These are phyloP conservation scores for Leptocoma aspasia DNA, from an alignment of 2,113 vertebrate species.

Conservation along the genomic window DNA sequence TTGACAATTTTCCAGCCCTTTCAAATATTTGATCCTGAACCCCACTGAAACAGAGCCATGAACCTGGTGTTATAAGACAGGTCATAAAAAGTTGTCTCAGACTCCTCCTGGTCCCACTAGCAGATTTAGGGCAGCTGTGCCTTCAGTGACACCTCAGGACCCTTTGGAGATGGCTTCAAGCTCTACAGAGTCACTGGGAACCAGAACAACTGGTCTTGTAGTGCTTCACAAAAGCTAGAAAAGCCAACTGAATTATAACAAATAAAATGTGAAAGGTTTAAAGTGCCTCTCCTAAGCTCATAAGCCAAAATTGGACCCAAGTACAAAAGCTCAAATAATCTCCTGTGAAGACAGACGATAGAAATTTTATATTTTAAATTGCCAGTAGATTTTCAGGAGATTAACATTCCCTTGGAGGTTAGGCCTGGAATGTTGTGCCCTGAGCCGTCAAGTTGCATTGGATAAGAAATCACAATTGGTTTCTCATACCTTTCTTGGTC, in stretches of 20 bases:
- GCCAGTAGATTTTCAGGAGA: constrained; percentile 19
- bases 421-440: not conserved
- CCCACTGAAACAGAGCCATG: not conserved
- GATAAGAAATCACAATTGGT: not conserved
- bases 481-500: not conserved
- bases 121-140: not conserved
- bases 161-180: not conserved
- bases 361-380: constrained; percentile 32
- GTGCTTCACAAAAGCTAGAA: not conserved
- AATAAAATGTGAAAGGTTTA: constrained; percentile 1
- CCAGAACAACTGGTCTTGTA: not conserved
- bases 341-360: not conserved
- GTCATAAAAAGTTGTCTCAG: not conserved
- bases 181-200: not conserved
- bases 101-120: not conserved
- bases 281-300: not conserved
- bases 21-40: not conserved
- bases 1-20: not conserved
- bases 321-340: constrained; percentile 24
- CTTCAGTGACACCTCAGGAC: not conserved
- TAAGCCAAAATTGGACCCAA: constrained; percentile 29
- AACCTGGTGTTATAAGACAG: not conserved
- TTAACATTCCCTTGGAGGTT: constrained; percentile 49
- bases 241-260: not conserved
- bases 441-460: not conserved